phyloP scores from a whole-genome alignment of 2,797 vertebrate species.

The Takifugu rubripes region DNA sequence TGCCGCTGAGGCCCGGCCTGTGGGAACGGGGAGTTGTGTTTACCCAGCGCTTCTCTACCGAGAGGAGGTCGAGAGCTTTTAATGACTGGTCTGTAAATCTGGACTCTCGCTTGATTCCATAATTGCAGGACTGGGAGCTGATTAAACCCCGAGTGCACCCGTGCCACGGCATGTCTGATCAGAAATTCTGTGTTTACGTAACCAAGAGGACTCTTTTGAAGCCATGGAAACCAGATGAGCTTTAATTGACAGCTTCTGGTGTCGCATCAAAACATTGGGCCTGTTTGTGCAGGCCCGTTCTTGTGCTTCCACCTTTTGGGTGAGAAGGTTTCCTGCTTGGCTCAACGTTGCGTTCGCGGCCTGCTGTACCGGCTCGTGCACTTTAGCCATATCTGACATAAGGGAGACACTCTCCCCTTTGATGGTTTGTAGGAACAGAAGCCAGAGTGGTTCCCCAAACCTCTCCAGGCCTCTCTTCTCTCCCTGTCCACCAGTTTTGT shows the following conservation, averaged over 20 bases:
- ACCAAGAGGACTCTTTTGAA: conserved; percentile 21
- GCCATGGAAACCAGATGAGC: conserved; percentile 13
- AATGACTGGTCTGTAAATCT: neutral
- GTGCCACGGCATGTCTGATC: conserved; percentile 39
- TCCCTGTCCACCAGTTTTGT: no score
- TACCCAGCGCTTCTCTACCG: conserved; percentile 10
- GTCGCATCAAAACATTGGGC: conserved; percentile 28
- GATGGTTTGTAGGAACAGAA: no score
- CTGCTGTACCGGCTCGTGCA: neutral
- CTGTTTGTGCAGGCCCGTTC: neutral
- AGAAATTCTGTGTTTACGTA: conserved; percentile 39
- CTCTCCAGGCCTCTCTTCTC: no score
- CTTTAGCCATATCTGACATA: conserved; percentile 2
- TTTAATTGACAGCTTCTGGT: conserved; percentile 51
- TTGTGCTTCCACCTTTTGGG: no score
- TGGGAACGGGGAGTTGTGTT: conserved; percentile 19
- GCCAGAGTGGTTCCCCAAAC: no score
- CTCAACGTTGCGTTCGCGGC: neutral
- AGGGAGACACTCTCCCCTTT: neutral
- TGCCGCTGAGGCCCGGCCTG: conserved; percentile 7
- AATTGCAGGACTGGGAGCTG: conserved; percentile 4
- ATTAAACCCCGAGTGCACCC: conserved; percentile 20
- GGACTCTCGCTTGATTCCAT: neutral
- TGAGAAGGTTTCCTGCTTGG: neutral
- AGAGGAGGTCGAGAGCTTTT: conserved; percentile 10